Conservation (phyloP, 2,888 invertebrate species). For the Schrankia costaestrigalis region DNA sequence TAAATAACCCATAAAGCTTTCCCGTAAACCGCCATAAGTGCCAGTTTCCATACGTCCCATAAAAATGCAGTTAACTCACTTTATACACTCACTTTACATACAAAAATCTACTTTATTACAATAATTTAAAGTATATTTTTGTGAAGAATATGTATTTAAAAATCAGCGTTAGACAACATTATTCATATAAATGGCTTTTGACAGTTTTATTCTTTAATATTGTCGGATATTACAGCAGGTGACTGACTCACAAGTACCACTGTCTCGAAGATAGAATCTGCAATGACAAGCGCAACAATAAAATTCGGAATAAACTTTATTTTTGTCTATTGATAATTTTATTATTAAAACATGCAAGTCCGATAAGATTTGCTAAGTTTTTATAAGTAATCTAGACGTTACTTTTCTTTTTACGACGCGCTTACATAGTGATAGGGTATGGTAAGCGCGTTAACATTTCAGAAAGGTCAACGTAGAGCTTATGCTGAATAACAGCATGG, state of each 20-base stretch:
- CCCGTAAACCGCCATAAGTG: constrained; percentile 42
- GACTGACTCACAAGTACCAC: constrained; percentile 3
- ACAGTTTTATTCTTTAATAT: constrained; percentile 69
- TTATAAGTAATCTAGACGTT: too few species aligned
- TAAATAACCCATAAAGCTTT: constrained; percentile 39
- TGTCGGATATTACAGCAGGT: constrained; percentile 35
- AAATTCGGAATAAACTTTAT: too few species aligned
- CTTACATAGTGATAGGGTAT: too few species aligned
- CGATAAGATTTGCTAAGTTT: too few species aligned
- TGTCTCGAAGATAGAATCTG: not conserved
- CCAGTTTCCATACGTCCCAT: constrained; percentile 52
- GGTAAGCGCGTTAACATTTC: too few species aligned
- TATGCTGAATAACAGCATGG: too few species aligned
- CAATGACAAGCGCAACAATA: too few species aligned
- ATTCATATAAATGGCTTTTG: constrained; percentile 69
- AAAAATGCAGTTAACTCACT: constrained; percentile 41
- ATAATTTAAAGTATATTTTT: constrained; percentile 4
- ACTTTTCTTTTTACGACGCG: too few species aligned
- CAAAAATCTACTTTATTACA: constrained; percentile 12
- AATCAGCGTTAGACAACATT: constrained; percentile 43
- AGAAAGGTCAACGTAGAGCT: too few species aligned
- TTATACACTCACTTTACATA: not conserved
- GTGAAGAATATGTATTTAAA: constrained; percentile 8
- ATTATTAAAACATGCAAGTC: too few species aligned
- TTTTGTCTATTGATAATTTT: too few species aligned